Base-by-base conservation (phyloP, 1,140 invertebrate species). In the Drosophila lowei region DNA sequence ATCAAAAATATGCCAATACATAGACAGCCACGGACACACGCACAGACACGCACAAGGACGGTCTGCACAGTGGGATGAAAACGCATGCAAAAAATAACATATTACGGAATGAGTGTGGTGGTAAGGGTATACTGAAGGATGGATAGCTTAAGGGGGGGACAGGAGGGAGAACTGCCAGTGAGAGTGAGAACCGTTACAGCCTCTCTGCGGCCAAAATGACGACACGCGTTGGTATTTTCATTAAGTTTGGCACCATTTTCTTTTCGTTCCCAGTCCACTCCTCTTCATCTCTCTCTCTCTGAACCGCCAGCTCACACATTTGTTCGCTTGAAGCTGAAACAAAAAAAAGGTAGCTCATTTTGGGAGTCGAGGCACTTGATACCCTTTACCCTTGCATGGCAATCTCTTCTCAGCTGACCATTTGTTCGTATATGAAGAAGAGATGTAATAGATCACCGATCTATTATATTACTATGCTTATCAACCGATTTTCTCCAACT, bases 141-240 rank as follows among this genome's bases (percentile, higher is more conserved):
- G 21, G 48, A 42, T 55, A n/a, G 43, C 15, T 9, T 15, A 8
- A 28, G 66, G 34, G 13, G 28, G 11, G 41, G 23, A 13, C 41
- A 28, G 48, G 25, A 8, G 47, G 15, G 3, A 59, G 38, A 21
- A 57, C 34, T 25, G 15, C 13, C 4, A 7, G 34, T 4, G 34
- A 38, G 11, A 25, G 41, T 21, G 23, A 44, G 46, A 42, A 25
- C 25, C 43, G 62, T 53, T 46, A 56, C 56, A 60, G 71, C 46
- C 60, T 64, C 71, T 79, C 65, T 79, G 78, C 62, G 78, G 78
- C 78, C 78, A 81, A 80, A 80, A 84, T 76, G 76, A 74, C 76
- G 76, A 84, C 34, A 38, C 76, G 80, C 76, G 76, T 84, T 85
- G 80, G 80, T 73, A 84, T 84, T 84, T 85, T 85, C 76, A 84